Evolutionary conservation across 2,888 invertebrate species (phyloP).

Genomic region (Orthonevra nobilis): DNA sequence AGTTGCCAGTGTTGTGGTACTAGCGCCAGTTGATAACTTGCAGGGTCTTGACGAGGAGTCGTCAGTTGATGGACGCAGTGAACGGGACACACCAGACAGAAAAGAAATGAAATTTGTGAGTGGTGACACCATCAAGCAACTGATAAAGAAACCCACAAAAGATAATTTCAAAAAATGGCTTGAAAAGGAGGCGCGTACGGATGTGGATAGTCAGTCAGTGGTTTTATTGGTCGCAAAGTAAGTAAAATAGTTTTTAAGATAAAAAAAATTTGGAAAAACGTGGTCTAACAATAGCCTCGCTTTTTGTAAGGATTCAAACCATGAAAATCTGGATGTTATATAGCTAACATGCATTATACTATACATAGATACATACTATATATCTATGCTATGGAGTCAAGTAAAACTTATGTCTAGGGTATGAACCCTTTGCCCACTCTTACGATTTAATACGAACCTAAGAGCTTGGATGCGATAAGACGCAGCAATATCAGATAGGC

Average conservation of each 20-base stretch:
- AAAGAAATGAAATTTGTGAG: constrained; percentile 88
- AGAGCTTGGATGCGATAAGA: too few relatives aligned
- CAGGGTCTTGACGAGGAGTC: constrained; percentile 73
- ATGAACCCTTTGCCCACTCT: too few relatives aligned
- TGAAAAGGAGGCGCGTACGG: constrained; percentile 87
- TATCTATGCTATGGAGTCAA: too few relatives aligned
- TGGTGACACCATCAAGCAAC: constrained; percentile 87
- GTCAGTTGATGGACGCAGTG: constrained; percentile 80
- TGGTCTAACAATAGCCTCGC: too few relatives aligned
- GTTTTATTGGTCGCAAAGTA: constrained; percentile 91
- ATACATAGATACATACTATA: too few relatives aligned
- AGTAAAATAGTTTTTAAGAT: constrained; percentile 77
- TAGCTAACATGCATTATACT: too few relatives aligned
- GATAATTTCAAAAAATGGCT: constrained; percentile 91
- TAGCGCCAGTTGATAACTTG: constrained; percentile 90
- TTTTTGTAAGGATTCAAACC: too few relatives aligned
- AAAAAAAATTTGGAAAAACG: too few relatives aligned
- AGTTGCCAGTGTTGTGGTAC: constrained; percentile 91
- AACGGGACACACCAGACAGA: constrained; percentile 83
- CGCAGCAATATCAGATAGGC: too few relatives aligned
- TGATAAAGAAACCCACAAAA: constrained; percentile 87
- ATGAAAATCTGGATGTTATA: too few relatives aligned
- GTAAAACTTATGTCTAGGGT: too few relatives aligned
- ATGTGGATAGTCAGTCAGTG: constrained; percentile 89
- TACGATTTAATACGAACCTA: too few relatives aligned